A percentile compares a stretch with the other conserved stretches of the same genome.
These are phyloP conservation scores for Smittia aterrima DNA, from an alignment of 2,888 invertebrate species.

Conservation along the genomic window DNA sequence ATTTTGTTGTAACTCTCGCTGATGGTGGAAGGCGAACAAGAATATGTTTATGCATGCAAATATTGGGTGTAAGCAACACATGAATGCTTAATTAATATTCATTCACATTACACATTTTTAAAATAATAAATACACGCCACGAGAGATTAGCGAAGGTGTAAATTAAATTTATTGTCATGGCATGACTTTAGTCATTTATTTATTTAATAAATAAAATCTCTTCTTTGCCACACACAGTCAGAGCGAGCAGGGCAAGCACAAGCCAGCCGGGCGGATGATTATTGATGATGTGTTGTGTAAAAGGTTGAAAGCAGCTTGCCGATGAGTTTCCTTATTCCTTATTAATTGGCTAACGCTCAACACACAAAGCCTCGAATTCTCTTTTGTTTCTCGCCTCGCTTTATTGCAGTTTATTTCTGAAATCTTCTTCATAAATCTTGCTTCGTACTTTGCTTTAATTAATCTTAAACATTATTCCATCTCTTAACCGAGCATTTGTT, in stretches of 20 bases:
- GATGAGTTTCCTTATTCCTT: constrained; percentile 11
- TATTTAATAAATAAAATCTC: too few species aligned
- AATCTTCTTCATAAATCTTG: constrained; percentile 34
- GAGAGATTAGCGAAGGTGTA: constrained; percentile 40
- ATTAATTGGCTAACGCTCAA: constrained; percentile 32
- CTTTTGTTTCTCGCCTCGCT: neutral
- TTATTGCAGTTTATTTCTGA: neutral
- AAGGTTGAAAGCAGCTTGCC: constrained; percentile 29
- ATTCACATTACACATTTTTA: constrained; percentile 21
- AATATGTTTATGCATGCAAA: constrained; percentile 37
- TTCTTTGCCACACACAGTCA: neutral
- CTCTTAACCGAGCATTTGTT: neutral
- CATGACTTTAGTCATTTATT: constrained; percentile 36
- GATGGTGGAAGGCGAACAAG: neutral
- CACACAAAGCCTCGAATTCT: neutral
- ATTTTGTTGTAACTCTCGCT: neutral
- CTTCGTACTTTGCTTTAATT: constrained; percentile 35
- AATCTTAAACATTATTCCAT: neutral
- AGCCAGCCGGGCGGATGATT: neutral
- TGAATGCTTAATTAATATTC: constrained; percentile 38
- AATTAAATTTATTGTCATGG: constrained; percentile 41
- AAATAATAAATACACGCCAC: constrained; percentile 29
- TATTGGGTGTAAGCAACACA: constrained; percentile 32
- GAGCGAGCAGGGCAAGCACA: neutral
- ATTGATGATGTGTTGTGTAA: constrained; percentile 37